Conservation (phyloP, 1,140 invertebrate species). For the Drosophila ficusphila region DNA sequence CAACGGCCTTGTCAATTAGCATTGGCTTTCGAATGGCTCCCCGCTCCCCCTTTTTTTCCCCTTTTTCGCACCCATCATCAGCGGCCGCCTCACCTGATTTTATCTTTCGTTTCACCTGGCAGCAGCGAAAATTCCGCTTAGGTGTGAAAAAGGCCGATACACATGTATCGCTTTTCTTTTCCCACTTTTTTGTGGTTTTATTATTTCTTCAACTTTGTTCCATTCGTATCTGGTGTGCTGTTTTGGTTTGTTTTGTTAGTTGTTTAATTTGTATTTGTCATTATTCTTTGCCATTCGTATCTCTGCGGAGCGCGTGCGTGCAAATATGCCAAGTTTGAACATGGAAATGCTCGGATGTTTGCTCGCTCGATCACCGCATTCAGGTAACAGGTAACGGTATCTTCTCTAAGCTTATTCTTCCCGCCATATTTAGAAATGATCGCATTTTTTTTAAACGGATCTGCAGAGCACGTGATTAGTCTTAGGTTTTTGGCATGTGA, state of each 20-base stretch:
- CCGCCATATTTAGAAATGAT: conserved; percentile 3
- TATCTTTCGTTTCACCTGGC: conserved; percentile 44
- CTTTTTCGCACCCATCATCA: background rate
- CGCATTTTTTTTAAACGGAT: background rate
- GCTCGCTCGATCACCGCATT: conserved; percentile 13
- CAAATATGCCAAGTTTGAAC: conserved; percentile 31
- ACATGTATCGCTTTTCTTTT: conserved; percentile 54
- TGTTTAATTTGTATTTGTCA: conserved; percentile 62
- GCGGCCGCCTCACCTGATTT: conserved; percentile 20
- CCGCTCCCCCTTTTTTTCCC: conserved; percentile 5
- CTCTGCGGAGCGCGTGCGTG: conserved; percentile 32
- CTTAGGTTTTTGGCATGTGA: background rate
- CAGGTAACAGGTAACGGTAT: background rate
- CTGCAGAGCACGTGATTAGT: conserved; percentile 3
- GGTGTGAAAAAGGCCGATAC: conserved; percentile 67
- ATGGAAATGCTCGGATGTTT: conserved; percentile 25
- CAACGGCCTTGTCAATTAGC: conserved; percentile 74
- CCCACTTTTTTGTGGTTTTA: background rate
- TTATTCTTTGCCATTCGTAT: conserved; percentile 38
- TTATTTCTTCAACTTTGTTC: conserved; percentile 1
- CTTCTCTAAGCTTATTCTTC: conserved; percentile 10
- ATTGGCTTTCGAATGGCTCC: conserved; percentile 35
- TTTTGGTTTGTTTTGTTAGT: conserved; percentile 56
- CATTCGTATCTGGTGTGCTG: conserved; percentile 36
- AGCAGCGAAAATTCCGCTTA: conserved; percentile 45